phyloP scores from a whole-genome alignment of 2,888 invertebrate species.

The Gastracanthus pulcherrimus region DNA sequence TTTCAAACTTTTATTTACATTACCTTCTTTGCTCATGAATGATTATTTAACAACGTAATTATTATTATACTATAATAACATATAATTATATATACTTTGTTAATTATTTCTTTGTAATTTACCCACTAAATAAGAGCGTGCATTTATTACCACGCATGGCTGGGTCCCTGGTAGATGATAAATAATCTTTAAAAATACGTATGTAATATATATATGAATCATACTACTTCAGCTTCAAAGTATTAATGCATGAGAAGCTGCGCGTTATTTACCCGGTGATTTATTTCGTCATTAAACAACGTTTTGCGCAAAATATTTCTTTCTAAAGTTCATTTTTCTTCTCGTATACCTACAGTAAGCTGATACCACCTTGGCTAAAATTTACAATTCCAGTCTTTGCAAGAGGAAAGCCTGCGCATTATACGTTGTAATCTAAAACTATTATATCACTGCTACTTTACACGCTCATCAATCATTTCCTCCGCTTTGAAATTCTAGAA shows the following conservation, averaged over 20 bases:
- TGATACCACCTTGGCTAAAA: neutral
- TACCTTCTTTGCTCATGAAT: too few relatives aligned
- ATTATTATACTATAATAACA: too few relatives aligned
- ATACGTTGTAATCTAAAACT: neutral
- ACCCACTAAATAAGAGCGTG: neutral
- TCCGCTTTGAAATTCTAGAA: neutral
- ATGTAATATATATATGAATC: neutral
- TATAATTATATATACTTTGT: too few relatives aligned
- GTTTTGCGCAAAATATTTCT: neutral
- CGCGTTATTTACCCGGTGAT: neutral
- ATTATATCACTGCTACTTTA: neutral
- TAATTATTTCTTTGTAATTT: neutral
- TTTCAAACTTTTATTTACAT: too few relatives aligned
- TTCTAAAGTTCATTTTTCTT: neutral
- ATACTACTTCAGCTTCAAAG: too few relatives aligned
- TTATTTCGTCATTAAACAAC: neutral
- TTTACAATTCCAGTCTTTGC: neutral
- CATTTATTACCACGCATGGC: neutral
- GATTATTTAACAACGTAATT: too few relatives aligned
- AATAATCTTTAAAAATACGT: neutral
- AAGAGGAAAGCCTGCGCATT: neutral
- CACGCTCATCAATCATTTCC: neutral
- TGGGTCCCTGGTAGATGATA: neutral
- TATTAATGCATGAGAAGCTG: neutral
- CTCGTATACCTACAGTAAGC: too few relatives aligned